Base-by-base conservation (phyloP, 64 coral and sea anemone genomes). In the Montipora efflorescens region DNA sequence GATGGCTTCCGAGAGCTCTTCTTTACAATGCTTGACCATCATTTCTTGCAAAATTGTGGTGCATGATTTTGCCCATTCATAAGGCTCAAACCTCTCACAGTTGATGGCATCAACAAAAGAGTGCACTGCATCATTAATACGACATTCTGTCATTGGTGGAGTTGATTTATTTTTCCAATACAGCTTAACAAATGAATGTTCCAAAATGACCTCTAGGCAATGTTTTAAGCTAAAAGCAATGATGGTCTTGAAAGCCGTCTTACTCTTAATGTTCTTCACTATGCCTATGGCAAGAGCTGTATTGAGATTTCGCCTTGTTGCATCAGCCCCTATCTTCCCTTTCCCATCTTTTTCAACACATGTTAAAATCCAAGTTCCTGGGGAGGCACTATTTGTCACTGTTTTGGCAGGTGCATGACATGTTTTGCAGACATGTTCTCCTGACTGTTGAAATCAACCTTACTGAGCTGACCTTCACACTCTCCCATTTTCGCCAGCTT, bases 241-340 rank as follows among this genome's bases (percentile, higher is more conserved):
- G n/a, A n/a, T 71, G 19, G 90, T 62, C 43, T 50, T 16, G 5
- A 92, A 67, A 5, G 73, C 58, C 25, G n/a, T 14, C 15, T 48
- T 84, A 77, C 70, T 45, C 36, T 76, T 61, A 22, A 77, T 16
- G 6, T 46, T 52, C 72, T 77, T 85, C 3, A 85, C 90, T 15
- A 76, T 72, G 44, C 72, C 80, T 15, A 76, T 72, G 44, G 81
- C 80, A 84, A 92, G 55, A 4, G 82, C 59, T 23, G 82, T 61
- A 4, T 64, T 47, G 3, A 92, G 53, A 48, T 59, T 59, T 78
- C 75, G 59, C 7, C 90, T 83, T 7, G 70, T 47, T 4, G 55
- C 82, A 4, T 85, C 71, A 28, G 72, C 74, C 36, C 90, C 90
- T 85, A 92, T 77, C 68, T 75, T 66, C 4, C 58, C 90, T 77